phyloP scores from a whole-genome alignment of 2,797 vertebrate genomes.

The Lerista edwardsae region DNA sequence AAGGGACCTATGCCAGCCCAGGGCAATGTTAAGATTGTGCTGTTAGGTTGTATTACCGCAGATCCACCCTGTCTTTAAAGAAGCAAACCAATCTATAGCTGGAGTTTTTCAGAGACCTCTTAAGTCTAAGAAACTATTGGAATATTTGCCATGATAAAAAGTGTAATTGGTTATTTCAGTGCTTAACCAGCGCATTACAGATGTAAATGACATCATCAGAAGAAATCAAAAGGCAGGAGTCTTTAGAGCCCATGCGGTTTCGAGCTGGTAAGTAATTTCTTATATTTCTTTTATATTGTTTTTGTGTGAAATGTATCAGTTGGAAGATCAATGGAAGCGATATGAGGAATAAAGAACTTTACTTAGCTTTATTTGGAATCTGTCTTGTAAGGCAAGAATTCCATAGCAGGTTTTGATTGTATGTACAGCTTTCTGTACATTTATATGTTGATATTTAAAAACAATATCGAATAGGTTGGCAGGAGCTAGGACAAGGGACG shows the following conservation, averaged over 20 bases:
- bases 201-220: conserved; percentile 85
- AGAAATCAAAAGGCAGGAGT: conserved; percentile 81
- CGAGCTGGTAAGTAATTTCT: conserved; percentile 84
- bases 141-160: neutral
- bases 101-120: conserved; percentile 19
- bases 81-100: too few species aligned
- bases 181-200: conserved; percentile 79
- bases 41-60: too few species aligned
- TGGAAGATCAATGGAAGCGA: neutral
- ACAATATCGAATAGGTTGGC: too few species aligned
- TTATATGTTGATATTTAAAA: neutral
- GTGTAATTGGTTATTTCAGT: neutral
- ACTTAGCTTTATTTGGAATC: neutral
- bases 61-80: too few species aligned
- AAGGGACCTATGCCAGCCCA: too few species aligned
- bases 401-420: neutral
- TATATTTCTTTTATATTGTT: conserved; percentile 2
- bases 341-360: neutral
- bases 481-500: too few species aligned
- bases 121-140: neutral
- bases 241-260: conserved; percentile 84
- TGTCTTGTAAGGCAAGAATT: neutral
- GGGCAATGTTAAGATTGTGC: too few species aligned
- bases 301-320: neutral
- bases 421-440: neutral